Conservation (phyloP, 2,797 vertebrate species). For the Babyrousa celebensis region DNA sequence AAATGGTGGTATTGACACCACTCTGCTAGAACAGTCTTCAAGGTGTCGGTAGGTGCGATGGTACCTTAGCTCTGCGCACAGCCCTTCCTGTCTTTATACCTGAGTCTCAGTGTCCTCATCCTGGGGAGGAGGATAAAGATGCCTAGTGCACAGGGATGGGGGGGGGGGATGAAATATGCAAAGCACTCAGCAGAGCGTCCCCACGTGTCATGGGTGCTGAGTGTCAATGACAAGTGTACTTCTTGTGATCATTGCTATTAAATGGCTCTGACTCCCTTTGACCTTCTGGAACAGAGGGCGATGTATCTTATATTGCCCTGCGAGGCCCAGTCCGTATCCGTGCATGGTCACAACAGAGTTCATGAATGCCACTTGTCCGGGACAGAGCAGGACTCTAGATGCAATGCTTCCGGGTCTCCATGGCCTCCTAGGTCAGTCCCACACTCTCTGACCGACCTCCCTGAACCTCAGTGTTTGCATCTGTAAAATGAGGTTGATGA, state of each 20-base stretch:
- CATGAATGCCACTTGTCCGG: background rate
- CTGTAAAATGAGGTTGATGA: background rate
- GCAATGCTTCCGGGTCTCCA: background rate
- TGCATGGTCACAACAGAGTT: background rate
- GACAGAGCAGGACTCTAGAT: background rate
- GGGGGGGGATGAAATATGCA: background rate
- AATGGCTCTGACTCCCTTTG: background rate
- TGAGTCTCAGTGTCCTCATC: background rate
- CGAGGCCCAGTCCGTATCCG: background rate
- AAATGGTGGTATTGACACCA: background rate
- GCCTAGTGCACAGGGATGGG: too few species aligned
- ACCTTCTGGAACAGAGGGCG: background rate
- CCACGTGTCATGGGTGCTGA: background rate
- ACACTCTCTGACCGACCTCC: background rate
- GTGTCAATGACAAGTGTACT: background rate
- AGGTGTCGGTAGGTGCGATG: background rate
- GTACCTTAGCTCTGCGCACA: background rate
- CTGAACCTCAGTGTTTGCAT: conserved; percentile 5
- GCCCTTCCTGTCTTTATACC: background rate
- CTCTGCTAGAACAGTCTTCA: background rate
- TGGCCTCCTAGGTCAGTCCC: background rate
- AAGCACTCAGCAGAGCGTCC: background rate
- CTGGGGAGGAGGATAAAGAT: background rate
- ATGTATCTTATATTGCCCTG: background rate
- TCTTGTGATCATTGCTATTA: background rate